Conservation (phyloP, 64 coral and sea anemone species). For the Orbicella faveolata region DNA sequence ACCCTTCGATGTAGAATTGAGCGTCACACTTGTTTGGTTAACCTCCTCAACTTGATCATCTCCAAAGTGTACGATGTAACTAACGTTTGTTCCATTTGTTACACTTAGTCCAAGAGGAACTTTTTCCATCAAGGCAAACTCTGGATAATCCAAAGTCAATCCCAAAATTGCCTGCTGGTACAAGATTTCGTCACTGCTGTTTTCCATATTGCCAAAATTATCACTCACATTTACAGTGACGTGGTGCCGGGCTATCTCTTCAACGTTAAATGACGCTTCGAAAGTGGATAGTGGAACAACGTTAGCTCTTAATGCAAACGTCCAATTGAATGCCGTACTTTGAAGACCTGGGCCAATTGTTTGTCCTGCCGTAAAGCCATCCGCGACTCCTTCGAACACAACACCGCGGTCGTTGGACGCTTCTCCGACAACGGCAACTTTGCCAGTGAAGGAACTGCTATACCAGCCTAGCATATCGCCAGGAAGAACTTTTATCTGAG, state of each 20-base stretch:
- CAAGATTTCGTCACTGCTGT: background rate
- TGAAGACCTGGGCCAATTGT: background rate
- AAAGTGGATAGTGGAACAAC: background rate
- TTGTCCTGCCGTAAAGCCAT: background rate
- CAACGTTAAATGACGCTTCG: slow-evolving; percentile 10
- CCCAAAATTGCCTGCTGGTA: slow-evolving; percentile 25
- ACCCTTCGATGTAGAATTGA: slow-evolving; percentile 11
- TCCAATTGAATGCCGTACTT: background rate
- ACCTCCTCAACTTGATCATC: background rate
- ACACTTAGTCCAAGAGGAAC: slow-evolving; percentile 15
- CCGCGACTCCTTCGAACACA: background rate
- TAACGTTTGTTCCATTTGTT: slow-evolving; percentile 48
- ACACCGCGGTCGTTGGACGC: background rate
- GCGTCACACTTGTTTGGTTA: background rate
- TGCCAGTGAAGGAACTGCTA: background rate
- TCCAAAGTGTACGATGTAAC: slow-evolving; percentile 46
- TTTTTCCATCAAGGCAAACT: slow-evolving; percentile 6
- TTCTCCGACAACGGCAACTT: slow-evolving; percentile 32
- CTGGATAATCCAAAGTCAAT: slow-evolving; percentile 16
- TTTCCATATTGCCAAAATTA: background rate
- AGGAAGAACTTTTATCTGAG: slow-evolving; percentile 38
- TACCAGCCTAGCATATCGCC: slow-evolving; percentile 62
- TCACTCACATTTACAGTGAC: background rate
- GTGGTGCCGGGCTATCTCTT: background rate
- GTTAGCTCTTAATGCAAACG: background rate